Evolutionary conservation across 2,888 invertebrate genomes (phyloP), one percentile per base, ranked within the genome.

Genomic region (Salpingus planirostris): DNA sequence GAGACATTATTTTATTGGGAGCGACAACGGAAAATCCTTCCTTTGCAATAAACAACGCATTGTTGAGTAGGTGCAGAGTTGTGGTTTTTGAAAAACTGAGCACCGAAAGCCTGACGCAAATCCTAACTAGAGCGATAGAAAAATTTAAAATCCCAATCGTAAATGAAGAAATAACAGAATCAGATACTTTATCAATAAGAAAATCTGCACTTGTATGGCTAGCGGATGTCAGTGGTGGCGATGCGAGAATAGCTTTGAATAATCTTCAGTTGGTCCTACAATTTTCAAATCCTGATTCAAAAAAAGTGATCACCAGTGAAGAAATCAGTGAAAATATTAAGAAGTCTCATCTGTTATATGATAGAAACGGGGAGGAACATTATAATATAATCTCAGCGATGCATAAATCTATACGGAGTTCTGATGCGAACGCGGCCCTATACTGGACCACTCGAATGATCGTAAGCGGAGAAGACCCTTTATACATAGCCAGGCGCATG

Each of bases 1-100:
- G 88, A 1, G 79, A 79, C 13, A 77, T 89, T 21, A 78, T 72
- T 24, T 62, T 88, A 36, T 73, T 89, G 35, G 88, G 88, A 14
- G 88, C 88, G 1, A 89, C 88, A 0, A 89, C 88, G 21, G 88
- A 88, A 60, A 88, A 88, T 62, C 88, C 88, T n/a, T 87, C 87
- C 1, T 88, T 87, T 58, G 79, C 78, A 50, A 70, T 88, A 27
- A 88, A 88, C 62, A 78, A 76, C 44, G 86, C 88, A 1, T 61
- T 89, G 15, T 65, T 88, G 6, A 86, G 85, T 57, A 70, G 88
- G 13, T 87, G 86, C 52, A 69, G 80, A 42, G 84, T 88, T 2
- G 72, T 87, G 38, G 76, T 81, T 1, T 63, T 85, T 57, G 75
- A 84, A 42, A 87, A 86, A 63, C 65, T 87, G 13, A 60, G 67